phyloP scores from a whole-genome alignment of 2,113 vertebrate species.

The Sclerurus mexicanus region DNA sequence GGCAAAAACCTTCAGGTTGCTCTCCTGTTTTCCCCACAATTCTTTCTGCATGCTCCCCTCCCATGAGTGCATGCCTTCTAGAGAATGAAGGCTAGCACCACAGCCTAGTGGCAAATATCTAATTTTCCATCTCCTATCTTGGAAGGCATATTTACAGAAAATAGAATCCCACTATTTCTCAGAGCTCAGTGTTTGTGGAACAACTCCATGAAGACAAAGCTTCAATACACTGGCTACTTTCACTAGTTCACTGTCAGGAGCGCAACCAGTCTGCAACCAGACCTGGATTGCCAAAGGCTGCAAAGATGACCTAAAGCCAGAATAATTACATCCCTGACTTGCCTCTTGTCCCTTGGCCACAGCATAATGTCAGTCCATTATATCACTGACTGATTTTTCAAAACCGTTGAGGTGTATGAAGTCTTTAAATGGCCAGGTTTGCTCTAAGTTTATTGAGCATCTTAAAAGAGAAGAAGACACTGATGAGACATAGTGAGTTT shows the following conservation, averaged over 20 bases:
- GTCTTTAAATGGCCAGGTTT: not conserved
- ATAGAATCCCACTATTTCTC: not conserved
- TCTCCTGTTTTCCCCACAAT: not conserved
- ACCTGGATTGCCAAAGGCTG: rapidly evolving
- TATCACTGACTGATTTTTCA: not conserved
- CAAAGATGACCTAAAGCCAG: not conserved
- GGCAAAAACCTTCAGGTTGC: not conserved
- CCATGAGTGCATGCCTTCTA: not conserved
- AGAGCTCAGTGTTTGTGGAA: not conserved
- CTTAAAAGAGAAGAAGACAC: not conserved
- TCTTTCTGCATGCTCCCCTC: not conserved
- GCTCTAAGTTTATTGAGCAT: not conserved
- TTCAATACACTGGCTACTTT: not conserved
- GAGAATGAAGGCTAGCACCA: not conserved
- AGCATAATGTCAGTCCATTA: not conserved
- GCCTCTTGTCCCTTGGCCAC: not conserved
- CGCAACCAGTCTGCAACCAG: not conserved
- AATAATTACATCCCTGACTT: not conserved
- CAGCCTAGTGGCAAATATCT: not conserved
- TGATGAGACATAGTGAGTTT: not conserved
- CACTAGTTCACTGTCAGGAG: not conserved
- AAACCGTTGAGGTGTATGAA: not conserved
- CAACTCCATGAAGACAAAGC: not conserved
- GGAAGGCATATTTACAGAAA: not conserved
- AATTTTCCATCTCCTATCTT: rapidly evolving